phyloP scores from a whole-genome alignment of 1,140 invertebrate species.

The Cataglyphis hispanica region DNA sequence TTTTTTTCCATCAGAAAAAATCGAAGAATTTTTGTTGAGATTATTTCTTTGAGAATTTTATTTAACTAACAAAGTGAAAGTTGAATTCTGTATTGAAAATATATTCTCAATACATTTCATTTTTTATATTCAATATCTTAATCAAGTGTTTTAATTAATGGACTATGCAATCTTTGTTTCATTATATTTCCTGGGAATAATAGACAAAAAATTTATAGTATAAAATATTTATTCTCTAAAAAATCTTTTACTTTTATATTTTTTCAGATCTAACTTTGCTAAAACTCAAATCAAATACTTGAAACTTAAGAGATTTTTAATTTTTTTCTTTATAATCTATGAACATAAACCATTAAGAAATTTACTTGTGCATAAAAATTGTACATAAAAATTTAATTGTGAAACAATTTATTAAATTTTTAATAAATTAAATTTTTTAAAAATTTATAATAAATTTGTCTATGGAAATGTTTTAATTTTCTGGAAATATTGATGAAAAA shows the following conservation, averaged over 20 bases:
- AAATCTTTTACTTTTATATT: neutral
- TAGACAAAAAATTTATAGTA: neutral
- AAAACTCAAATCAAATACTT: neutral
- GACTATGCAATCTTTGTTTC: neutral
- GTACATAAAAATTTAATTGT: too few species aligned
- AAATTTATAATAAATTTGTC: neutral
- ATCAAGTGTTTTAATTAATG: neutral
- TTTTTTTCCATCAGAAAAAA: neutral
- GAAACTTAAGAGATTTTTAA: neutral
- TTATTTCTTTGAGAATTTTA: conserved; percentile 1
- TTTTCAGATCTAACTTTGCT: too few species aligned
- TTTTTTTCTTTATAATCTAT: neutral
- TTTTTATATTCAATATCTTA: neutral
- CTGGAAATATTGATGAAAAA: neutral
- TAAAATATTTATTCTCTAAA: neutral
- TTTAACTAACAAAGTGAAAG: neutral
- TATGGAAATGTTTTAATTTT: neutral
- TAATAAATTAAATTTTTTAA: neutral
- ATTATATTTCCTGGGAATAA: neutral
- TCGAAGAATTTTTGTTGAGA: neutral
- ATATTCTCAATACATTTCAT: neutral
- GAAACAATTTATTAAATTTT: too few species aligned
- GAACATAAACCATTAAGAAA: too few species aligned
- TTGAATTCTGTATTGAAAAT: conserved; percentile 1
- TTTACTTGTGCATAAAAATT: too few species aligned